A percentile compares a stretch with the other conserved stretches of the same genome.
Conservation (phyloP, 2,113 vertebrate species). For the Tetrax tetrax region DNA sequence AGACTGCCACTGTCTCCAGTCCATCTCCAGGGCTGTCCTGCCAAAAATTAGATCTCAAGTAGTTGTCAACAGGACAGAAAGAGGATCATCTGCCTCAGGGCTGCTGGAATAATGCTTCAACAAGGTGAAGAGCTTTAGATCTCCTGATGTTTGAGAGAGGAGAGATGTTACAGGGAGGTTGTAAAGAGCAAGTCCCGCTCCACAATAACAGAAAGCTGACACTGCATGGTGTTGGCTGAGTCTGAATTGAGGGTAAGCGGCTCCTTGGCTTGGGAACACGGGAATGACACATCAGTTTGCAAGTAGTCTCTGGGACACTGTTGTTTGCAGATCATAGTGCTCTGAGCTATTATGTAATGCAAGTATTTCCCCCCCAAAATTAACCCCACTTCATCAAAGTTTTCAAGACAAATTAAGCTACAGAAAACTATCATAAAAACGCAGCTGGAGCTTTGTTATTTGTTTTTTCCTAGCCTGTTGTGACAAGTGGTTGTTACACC, state of each 20-base stretch:
- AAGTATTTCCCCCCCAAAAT: not conserved
- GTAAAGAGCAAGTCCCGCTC: not conserved
- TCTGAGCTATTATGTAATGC: not conserved
- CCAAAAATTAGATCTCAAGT: not conserved
- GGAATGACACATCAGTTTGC: not conserved
- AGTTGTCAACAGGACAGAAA: not conserved
- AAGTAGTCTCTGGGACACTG: not conserved
- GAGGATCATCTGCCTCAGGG: not conserved
- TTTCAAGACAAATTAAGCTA: not conserved
- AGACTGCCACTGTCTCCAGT: not conserved
- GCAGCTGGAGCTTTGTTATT: not conserved
- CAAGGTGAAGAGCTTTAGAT: not conserved
- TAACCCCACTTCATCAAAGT: not conserved
- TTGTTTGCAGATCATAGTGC: not conserved
- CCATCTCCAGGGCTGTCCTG: not conserved
- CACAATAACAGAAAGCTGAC: not conserved
- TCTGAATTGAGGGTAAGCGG: not conserved
- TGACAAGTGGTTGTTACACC: not conserved
- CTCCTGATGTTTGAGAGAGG: not conserved
- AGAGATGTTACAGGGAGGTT: not conserved
- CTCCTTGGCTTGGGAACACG: not conserved
- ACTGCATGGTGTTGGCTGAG: not conserved
- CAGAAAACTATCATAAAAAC: not conserved
- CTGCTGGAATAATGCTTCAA: not conserved
- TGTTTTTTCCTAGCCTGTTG: not conserved